phyloP scores from a whole-genome alignment of 2,888 invertebrate species.

The Antheraea yamamai region DNA sequence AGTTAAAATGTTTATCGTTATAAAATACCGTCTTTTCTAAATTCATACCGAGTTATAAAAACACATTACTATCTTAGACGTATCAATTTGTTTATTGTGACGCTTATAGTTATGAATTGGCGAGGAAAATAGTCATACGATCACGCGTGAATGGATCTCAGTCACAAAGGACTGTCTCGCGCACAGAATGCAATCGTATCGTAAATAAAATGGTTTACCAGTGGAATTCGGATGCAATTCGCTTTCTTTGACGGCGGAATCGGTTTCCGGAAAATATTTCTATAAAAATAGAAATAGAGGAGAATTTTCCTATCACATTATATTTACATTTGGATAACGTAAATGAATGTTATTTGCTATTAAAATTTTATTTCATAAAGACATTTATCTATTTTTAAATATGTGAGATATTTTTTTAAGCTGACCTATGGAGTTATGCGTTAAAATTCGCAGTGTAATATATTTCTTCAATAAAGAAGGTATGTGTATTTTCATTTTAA shows the following conservation, averaged over 20 bases:
- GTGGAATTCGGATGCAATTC: constrained; percentile 23
- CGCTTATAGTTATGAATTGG: constrained; percentile 40
- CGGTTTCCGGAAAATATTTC: constrained; percentile 10
- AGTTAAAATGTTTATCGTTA: too few relatives aligned
- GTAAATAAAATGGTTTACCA: constrained; percentile 37
- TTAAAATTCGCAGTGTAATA: too few relatives aligned
- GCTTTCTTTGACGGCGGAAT: constrained; percentile 16
- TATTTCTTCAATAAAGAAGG: too few relatives aligned
- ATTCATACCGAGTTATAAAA: not conserved
- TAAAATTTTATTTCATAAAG: too few relatives aligned
- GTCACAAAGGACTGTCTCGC: constrained; percentile 47
- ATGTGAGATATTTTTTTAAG: too few relatives aligned
- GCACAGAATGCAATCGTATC: constrained; percentile 32
- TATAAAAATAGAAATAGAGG: not conserved
- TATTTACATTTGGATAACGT: not conserved
- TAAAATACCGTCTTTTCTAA: not conserved
- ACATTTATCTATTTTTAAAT: too few relatives aligned
- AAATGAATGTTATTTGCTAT: too few relatives aligned
- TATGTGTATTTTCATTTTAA: too few relatives aligned
- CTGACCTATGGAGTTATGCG: too few relatives aligned
- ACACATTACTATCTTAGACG: constrained; percentile 1
- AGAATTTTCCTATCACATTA: not conserved
- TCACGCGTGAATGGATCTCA: constrained; percentile 45
- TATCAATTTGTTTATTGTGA: constrained; percentile 34
- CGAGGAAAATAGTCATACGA: constrained; percentile 33